A percentile compares a stretch with the other conserved stretches of the same genome.
phyloP scores from a whole-genome alignment of 1,140 invertebrate genomes.

The Nixonia krombeini region DNA sequence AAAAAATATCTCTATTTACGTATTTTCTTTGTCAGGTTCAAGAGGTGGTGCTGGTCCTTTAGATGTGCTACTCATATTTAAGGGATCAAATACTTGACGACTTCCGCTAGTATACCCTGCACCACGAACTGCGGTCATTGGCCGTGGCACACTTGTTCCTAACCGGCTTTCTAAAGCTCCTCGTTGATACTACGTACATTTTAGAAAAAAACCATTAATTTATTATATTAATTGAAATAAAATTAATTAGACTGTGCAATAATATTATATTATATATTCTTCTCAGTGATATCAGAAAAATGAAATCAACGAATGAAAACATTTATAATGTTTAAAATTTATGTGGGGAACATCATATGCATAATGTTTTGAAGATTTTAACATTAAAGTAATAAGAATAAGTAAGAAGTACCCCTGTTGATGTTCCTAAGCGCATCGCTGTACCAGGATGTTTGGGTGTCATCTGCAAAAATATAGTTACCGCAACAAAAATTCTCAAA shows the following conservation, averaged over 20 bases:
- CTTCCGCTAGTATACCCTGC: constrained; percentile 91
- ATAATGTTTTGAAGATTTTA: too few relatives aligned
- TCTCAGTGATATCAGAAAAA: too few relatives aligned
- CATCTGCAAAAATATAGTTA: constrained; percentile 58
- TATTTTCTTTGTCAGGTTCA: constrained; percentile 82
- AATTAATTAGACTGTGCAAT: too few relatives aligned
- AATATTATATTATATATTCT: too few relatives aligned
- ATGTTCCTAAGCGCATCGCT: constrained; percentile 72
- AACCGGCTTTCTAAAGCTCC: constrained; percentile 52
- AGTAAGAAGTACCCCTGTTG: constrained; percentile 72
- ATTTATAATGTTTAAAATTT: too few relatives aligned
- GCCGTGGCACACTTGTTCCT: constrained; percentile 73
- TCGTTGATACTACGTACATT: constrained; percentile 65
- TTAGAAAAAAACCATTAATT: too few relatives aligned
- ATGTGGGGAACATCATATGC: too few relatives aligned
- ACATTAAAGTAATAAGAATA: too few relatives aligned
- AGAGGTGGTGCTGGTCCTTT: constrained; percentile 72
- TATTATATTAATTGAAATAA: too few relatives aligned
- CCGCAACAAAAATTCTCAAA: too few relatives aligned
- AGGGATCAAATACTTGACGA: constrained; percentile 82
- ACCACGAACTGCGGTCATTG: constrained; percentile 95
- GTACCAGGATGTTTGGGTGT: constrained; percentile 66
- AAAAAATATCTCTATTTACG: constrained; percentile 72
- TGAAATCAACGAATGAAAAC: too few relatives aligned
- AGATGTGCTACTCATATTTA: constrained; percentile 77